phyloP scores from a whole-genome alignment of 2,888 invertebrate species.

The Drosophila siamana region DNA sequence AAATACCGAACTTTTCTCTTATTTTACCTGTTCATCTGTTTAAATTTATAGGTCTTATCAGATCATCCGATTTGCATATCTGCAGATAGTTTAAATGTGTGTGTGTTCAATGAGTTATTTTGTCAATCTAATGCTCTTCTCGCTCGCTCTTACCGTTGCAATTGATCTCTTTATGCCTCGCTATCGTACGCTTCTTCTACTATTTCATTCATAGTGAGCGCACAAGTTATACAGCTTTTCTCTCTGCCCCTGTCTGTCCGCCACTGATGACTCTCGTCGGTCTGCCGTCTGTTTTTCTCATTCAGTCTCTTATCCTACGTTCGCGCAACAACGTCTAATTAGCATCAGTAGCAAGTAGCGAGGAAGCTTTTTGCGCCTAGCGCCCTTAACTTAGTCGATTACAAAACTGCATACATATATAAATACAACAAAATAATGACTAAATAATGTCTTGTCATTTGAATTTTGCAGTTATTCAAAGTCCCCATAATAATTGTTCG shows the following conservation, averaged over 20 bases:
- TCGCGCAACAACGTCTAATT: constrained; percentile 67
- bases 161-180: constrained; percentile 17
- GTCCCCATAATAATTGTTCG: constrained; percentile 22
- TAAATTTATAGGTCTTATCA: background rate
- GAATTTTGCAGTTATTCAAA: constrained; percentile 28
- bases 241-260: background rate
- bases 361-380: constrained; percentile 52
- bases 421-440: constrained; percentile 32
- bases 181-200: constrained; percentile 59
- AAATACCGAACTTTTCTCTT: constrained; percentile 6
- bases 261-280: constrained; percentile 44
- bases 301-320: constrained; percentile 77
- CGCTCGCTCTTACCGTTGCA: constrained; percentile 32
- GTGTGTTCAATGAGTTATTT: background rate
- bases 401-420: constrained; percentile 12
- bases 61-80: background rate
- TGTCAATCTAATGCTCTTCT: constrained; percentile 19
- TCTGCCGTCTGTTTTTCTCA: constrained; percentile 49
- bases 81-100: background rate
- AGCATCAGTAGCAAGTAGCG: constrained; percentile 3
- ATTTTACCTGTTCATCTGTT: background rate
- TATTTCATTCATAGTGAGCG: constrained; percentile 63
- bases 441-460: constrained; percentile 49
- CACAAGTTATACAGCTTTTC: constrained; percentile 1
- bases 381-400: constrained; percentile 47